Evolutionary conservation across 2,113 vertebrate species (phyloP).

Genomic region (Xiphias gladius): DNA sequence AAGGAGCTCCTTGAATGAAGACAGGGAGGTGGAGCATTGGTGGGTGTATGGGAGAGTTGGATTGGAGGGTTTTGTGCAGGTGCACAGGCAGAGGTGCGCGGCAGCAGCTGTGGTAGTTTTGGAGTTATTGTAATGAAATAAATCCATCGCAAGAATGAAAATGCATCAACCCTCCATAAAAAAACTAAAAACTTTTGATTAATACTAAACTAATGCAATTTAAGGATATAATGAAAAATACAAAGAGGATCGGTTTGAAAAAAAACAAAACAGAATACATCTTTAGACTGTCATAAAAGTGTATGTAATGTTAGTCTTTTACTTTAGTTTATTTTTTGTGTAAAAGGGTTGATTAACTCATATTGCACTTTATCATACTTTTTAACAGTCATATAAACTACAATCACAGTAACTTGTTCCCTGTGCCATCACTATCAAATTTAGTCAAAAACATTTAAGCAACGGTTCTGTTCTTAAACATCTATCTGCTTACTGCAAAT

Average conservation of each 20-base stretch:
- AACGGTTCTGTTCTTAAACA: not conserved
- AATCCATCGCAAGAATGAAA: not conserved
- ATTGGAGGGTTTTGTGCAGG: constrained; percentile 27
- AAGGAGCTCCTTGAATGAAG: constrained; percentile 64
- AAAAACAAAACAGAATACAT: not conserved
- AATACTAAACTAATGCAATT: not conserved
- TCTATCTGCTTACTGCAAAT: not conserved
- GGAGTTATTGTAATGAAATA: not conserved
- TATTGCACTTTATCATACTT: too few relatives aligned
- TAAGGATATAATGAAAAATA: too few relatives aligned
- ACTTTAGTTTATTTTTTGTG: too few relatives aligned
- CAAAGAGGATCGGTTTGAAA: not conserved
- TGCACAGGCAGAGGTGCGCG: constrained; percentile 42
- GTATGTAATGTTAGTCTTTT: too few relatives aligned
- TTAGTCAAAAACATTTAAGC: not conserved
- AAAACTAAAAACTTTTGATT: not conserved
- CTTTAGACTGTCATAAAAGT: too few relatives aligned
- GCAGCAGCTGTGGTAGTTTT: constrained; percentile 25
- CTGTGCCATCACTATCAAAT: not conserved
- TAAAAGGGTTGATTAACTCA: too few relatives aligned
- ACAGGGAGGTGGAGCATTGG: constrained; percentile 42
- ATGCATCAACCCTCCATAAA: not conserved
- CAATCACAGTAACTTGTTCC: not conserved
- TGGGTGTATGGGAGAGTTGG: constrained; percentile 35
- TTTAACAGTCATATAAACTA: not conserved